Evolutionary conservation across 1,140 invertebrate species (phyloP), one percentile per base, ranked within the genome.

Genomic region (Triops longicaudatus): DNA sequence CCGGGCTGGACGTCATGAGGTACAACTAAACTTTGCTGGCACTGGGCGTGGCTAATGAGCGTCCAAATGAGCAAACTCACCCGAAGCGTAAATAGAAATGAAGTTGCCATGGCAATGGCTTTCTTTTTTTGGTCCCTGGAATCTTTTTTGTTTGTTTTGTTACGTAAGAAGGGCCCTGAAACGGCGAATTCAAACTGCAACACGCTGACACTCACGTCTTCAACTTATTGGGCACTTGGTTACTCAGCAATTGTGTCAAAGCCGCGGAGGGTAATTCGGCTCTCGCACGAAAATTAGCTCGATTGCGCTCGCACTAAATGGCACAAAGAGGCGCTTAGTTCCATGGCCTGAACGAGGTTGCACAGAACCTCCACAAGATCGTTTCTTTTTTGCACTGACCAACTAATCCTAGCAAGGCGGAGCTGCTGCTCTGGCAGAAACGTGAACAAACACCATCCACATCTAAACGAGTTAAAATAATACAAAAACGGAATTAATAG

Each of bases 1-100:
- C 80, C 80, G 17, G 80, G 79, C 44, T 77, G 73, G 71, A 79
- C 79, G 72, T 81, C 80, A 72, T 81, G 79, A 22, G 80, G 78
- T n/a, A 81, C 78, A 12, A 79, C 79, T 75, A 79, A 71, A 78
- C 77, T 78, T 73, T 80, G 79, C 78, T 63, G 50, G 50, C 22
- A 63, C n/a, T 63, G 50, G 50, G 50, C 50, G 50, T 63, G 50
- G 50, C 50, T 63, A n/a, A 63, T 22, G 2, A 63, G 17, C 1
- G 50, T 22, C 50, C 14, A 10, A 22, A 22, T 63, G 50, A 63
- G 50, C 50, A 63, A 63, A 63, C 22, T 63, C 50, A 63, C 50
- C 50, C 50, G 7, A 63, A 63, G 7, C 50, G 50, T 63, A 14
- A 6, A n/a, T 17, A 63, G 22, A 22, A 22, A 22, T n/a, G 50